phyloP scores from a whole-genome alignment of 2,888 invertebrate genomes.

The Idaea aversata region DNA sequence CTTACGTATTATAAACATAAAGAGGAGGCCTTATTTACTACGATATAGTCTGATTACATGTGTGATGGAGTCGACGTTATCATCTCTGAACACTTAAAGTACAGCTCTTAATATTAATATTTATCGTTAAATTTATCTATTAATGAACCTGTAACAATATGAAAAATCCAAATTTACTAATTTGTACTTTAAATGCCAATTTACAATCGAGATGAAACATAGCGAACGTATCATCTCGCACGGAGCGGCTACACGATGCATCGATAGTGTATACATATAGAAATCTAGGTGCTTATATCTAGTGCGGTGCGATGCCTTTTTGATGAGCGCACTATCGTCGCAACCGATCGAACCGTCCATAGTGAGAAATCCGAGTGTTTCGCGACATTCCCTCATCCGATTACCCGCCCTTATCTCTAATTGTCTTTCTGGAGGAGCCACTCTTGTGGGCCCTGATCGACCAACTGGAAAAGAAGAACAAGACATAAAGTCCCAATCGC shows the following conservation, averaged over 20 bases:
- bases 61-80: conserved; percentile 63
- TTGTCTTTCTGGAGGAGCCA: conserved; percentile 81
- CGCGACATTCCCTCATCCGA: conserved; percentile 77
- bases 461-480: conserved; percentile 81
- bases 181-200: conserved; percentile 81
- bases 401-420: conserved; percentile 74
- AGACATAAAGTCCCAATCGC: conserved; percentile 78
- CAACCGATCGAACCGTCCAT: conserved; percentile 75
- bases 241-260: conserved; percentile 65
- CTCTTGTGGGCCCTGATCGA: conserved; percentile 81
- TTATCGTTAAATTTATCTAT: conserved; percentile 73
- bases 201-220: conserved; percentile 74
- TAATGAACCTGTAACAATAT: conserved; percentile 81
- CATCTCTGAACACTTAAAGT: conserved; percentile 80
- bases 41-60: conserved; percentile 58
- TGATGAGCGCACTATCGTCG: conserved; percentile 73
- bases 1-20: conserved; percentile 4
- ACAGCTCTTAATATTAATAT: conserved; percentile 76
- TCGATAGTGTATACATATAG: conserved; percentile 58
- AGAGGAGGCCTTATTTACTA: neutral
- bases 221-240: conserved; percentile 69
- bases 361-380: conserved; percentile 77
- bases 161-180: conserved; percentile 79
- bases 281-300: conserved; percentile 73
- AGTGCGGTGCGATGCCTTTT: conserved; percentile 80